Conservation (phyloP, 2,888 invertebrate genomes). For the Nomada ruficornis region DNA sequence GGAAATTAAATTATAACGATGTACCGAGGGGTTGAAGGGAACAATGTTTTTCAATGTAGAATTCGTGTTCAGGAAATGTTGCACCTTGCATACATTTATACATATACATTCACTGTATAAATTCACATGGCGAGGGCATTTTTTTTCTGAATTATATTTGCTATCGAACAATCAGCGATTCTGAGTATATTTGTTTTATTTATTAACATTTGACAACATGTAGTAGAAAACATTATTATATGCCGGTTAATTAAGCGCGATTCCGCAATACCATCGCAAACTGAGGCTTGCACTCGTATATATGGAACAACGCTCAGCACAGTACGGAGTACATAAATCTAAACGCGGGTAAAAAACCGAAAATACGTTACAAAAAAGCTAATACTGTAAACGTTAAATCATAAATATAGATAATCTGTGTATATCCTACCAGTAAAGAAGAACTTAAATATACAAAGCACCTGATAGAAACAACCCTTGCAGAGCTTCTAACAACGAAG, state of each 20-base stretch:
- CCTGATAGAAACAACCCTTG: constrained; percentile 25
- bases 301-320: constrained; percentile 13
- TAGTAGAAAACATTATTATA: constrained; percentile 33
- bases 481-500: constrained; percentile 17
- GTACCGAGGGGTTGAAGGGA: neutral
- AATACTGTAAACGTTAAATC: constrained; percentile 62
- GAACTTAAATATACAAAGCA: constrained; percentile 55
- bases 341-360: constrained; percentile 32
- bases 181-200: constrained; percentile 41
- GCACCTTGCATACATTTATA: neutral
- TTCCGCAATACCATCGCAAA: neutral
- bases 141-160: constrained; percentile 12
- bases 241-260: constrained; percentile 35
- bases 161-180: neutral
- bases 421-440: constrained; percentile 7
- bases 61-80: neutral
- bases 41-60: neutral
- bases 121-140: neutral
- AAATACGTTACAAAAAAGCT: constrained; percentile 44
- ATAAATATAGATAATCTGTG: constrained; percentile 58
- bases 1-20: constrained; percentile 21
- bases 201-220: constrained; percentile 62
- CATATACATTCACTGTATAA: neutral
- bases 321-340: constrained; percentile 31
- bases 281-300: neutral